These are phyloP conservation scores for Digitonthophagus gazella DNA, from an alignment of 2,888 invertebrate species.

Conservation along the genomic window DNA sequence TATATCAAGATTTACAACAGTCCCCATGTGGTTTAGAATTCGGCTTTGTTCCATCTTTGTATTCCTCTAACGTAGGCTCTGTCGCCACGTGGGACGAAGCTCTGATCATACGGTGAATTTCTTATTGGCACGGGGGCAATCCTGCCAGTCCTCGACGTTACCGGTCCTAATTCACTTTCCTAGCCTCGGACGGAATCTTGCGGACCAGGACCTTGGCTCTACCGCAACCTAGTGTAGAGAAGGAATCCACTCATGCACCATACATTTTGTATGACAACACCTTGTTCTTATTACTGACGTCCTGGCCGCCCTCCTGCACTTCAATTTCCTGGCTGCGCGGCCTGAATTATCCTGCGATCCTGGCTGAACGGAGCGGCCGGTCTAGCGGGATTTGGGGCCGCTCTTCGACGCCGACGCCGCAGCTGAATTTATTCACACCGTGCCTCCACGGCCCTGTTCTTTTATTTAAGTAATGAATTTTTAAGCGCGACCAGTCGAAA, in stretches of 20 bases:
- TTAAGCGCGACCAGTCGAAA: slow-evolving; percentile 20
- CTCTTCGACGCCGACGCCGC: slow-evolving; percentile 17
- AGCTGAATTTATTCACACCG: background rate
- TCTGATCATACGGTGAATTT: slow-evolving; percentile 44
- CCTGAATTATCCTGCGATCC: slow-evolving; percentile 42
- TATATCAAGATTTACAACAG: slow-evolving; percentile 26
- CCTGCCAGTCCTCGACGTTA: slow-evolving; percentile 39
- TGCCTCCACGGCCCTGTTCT: slow-evolving; percentile 19
- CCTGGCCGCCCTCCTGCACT: slow-evolving; percentile 37
- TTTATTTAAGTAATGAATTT: slow-evolving; percentile 29
- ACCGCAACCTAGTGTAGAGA: slow-evolving; percentile 17
- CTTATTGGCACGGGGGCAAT: slow-evolving; percentile 46
- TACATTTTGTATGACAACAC: slow-evolving; percentile 49
- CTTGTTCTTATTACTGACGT: slow-evolving; percentile 39
- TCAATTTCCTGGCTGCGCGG: slow-evolving; percentile 40
- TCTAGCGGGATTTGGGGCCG: background rate
- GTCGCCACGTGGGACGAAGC: slow-evolving; percentile 36
- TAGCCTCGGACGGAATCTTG: background rate
- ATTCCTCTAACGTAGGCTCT: slow-evolving; percentile 37
- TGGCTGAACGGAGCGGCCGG: slow-evolving; percentile 34
- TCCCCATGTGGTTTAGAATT: slow-evolving; percentile 36
- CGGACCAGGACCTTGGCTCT: slow-evolving; percentile 20
- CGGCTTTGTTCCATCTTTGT: slow-evolving; percentile 36
- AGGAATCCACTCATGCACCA: slow-evolving; percentile 48
- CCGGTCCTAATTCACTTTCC: slow-evolving; percentile 44